Percentiles rank a stretch among this genome's conserved stretches.
These are phyloP conservation scores for Oncorhynchus clarkii DNA, from an alignment of 2,113 vertebrate genomes.

Conservation along the genomic window DNA sequence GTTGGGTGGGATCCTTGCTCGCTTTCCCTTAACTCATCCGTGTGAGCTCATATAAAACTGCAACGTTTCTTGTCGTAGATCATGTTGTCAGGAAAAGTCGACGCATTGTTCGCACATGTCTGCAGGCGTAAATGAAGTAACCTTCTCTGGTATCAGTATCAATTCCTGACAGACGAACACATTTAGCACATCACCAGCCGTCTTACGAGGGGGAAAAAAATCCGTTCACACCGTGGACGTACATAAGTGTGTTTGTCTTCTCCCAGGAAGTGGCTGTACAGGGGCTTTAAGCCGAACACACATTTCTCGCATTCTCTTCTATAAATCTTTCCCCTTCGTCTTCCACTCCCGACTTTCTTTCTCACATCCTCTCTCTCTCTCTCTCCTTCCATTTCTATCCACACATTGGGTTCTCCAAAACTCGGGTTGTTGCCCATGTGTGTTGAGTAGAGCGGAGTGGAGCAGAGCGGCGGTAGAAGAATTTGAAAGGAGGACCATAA, in stretches of 20 bases:
- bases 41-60: conserved; percentile 38
- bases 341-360: conserved; percentile 21
- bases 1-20: conserved; percentile 26
- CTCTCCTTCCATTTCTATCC: conserved; percentile 10
- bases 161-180: conserved; percentile 61
- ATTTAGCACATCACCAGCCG: conserved; percentile 51
- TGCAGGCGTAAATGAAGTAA: conserved; percentile 48
- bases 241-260: conserved; percentile 60
- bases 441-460: conserved; percentile 10
- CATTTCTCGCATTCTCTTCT: conserved; percentile 49
- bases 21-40: conserved; percentile 10
- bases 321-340: conserved; percentile 64
- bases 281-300: conserved; percentile 48
- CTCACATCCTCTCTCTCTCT: neutral
- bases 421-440: conserved; percentile 35
- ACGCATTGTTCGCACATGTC: conserved; percentile 48
- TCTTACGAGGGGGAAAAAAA: conserved; percentile 46
- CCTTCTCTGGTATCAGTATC: conserved; percentile 36
- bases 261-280: conserved; percentile 48
- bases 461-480: conserved; percentile 38
- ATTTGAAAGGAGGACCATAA: conserved; percentile 67
- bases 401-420: conserved; percentile 9
- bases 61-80: conserved; percentile 32
- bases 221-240: conserved; percentile 39
- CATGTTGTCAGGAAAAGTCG: conserved; percentile 37